These are phyloP conservation scores for Metaphire vulgaris DNA, from an alignment of 1,140 invertebrate genomes.

Conservation along the genomic window DNA sequence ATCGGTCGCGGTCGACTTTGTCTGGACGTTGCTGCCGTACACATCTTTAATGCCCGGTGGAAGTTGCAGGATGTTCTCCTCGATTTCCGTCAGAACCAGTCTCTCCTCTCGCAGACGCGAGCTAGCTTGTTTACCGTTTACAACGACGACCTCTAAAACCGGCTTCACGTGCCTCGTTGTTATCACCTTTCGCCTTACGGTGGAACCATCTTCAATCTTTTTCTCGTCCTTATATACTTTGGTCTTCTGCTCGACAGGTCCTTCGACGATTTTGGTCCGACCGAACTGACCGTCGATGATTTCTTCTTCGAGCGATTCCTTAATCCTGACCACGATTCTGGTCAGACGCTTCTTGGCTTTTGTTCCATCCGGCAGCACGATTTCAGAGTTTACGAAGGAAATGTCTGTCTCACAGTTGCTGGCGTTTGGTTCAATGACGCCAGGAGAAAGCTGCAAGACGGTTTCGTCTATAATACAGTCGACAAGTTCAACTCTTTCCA, in stretches of 20 bases:
- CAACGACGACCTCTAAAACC: constrained; percentile 1
- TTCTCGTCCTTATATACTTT: constrained; percentile 37
- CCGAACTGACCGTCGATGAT: too few relatives aligned
- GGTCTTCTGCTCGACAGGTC: constrained; percentile 24
- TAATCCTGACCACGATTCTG: background rate
- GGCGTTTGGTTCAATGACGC: background rate
- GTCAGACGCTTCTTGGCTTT: constrained; percentile 27
- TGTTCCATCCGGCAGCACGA: constrained; percentile 12
- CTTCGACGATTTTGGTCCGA: constrained; percentile 10
- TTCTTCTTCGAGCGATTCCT: background rate
- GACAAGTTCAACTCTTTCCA: background rate
- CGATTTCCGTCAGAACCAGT: constrained; percentile 14
- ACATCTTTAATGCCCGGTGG: background rate
- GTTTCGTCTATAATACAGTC: background rate
- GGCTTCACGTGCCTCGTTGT: constrained; percentile 3
- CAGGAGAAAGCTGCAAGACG: background rate
- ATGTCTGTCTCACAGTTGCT: background rate
- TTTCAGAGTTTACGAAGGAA: background rate
- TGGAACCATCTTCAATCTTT: background rate
- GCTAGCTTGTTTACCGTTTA: background rate
- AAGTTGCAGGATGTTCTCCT: constrained; percentile 8
- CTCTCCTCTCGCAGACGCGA: background rate
- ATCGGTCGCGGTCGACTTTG: background rate
- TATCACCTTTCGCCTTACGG: background rate
- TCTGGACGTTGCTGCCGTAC: background rate